Percentiles rank a stretch among this genome's conserved stretches.
These are phyloP conservation scores for Eriocheir sinensis DNA, from an alignment of 1,140 invertebrate genomes.

Conservation along the genomic window DNA sequence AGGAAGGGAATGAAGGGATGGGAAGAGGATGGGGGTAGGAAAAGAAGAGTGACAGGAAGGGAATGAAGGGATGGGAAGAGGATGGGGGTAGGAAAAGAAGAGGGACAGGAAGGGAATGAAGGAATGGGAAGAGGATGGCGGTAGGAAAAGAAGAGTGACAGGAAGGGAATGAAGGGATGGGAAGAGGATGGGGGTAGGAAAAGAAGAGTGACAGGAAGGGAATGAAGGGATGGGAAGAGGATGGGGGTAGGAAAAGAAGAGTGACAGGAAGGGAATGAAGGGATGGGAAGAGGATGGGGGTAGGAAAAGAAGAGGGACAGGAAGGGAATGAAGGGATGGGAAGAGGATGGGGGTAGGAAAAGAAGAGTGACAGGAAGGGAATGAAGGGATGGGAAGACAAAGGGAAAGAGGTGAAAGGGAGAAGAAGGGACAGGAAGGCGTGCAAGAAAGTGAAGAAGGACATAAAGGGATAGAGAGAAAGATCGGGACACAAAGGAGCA, in stretches of 20 bases:
- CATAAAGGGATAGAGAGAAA: not conserved
- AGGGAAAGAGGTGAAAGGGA: too few species aligned
- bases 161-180: too few species aligned
- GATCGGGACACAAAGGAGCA: too few species aligned
- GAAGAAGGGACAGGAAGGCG: too few species aligned
- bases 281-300: not conserved
- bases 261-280: too few species aligned
- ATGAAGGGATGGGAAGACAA: not conserved
- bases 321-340: not conserved
- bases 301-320: not conserved
- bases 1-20: not conserved
- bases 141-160: not conserved
- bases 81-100: not conserved
- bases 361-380: not conserved
- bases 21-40: not conserved
- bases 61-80: not conserved
- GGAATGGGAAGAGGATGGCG: not conserved
- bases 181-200: too few species aligned
- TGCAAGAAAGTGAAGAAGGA: too few species aligned
- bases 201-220: too few species aligned
- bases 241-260: not conserved
- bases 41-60: not conserved
- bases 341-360: not conserved
- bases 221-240: too few species aligned
- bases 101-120: too few species aligned